Evolutionary conservation across 2,797 vertebrate species (phyloP).

Genomic region (Ctenopoma multispine): DNA sequence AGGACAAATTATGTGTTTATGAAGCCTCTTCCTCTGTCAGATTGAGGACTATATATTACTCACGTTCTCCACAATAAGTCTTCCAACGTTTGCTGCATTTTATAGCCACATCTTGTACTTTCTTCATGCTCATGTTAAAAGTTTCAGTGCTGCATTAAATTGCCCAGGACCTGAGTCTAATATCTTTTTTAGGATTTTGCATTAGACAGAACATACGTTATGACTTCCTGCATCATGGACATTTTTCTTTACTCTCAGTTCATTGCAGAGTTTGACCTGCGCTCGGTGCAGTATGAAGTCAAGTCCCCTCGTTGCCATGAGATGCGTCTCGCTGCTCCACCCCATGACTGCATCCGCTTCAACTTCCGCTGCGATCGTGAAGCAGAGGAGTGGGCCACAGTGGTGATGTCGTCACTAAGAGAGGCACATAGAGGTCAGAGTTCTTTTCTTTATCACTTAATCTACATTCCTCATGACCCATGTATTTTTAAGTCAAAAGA

Average conservation of each 20-base stretch:
- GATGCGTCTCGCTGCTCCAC: constrained; percentile 82
- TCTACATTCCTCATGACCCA: neutral
- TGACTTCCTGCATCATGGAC: neutral
- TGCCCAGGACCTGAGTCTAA: neutral
- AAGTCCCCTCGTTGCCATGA: constrained; percentile 87
- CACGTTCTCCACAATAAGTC: neutral
- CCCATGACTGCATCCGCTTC: constrained; percentile 85
- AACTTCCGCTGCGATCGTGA: constrained; percentile 91
- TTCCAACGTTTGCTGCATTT: neutral
- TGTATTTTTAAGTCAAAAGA: neutral
- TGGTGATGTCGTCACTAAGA: constrained; percentile 88
- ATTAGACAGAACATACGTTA: neutral
- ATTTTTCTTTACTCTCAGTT: constrained; percentile 72
- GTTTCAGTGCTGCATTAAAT: neutral
- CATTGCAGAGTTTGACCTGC: constrained; percentile 88
- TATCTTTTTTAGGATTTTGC: neutral
- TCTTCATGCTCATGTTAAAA: too few species aligned
- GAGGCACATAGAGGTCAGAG: constrained; percentile 89
- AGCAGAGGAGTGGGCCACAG: constrained; percentile 92
- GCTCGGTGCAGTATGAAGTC: constrained; percentile 86
- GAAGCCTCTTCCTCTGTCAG: constrained; percentile 6
- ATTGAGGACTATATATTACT: constrained; percentile 5
- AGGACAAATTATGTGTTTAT: constrained; percentile 16
- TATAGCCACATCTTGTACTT: too few species aligned
- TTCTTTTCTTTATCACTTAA: neutral